Conservation (phyloP, 2,888 invertebrate species). For the Doris montereyensis region DNA sequence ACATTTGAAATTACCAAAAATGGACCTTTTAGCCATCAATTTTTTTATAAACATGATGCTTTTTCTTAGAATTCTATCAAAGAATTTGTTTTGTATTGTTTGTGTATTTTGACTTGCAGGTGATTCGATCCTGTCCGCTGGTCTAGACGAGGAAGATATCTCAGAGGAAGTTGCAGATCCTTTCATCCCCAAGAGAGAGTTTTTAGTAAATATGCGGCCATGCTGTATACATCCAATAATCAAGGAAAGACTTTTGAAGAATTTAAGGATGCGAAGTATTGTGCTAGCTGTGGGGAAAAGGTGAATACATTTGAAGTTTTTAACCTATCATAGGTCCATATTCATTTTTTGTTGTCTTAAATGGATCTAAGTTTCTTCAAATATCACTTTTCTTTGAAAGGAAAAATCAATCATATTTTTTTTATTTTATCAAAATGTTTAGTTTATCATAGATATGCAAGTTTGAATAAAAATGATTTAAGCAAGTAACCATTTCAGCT, state of each 20-base stretch:
- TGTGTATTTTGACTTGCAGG: constrained; percentile 29
- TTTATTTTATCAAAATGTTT: too few species aligned
- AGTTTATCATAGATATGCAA: too few species aligned
- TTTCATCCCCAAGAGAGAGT: constrained; percentile 69
- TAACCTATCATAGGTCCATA: not conserved
- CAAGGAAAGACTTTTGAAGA: constrained; percentile 68
- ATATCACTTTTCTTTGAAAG: too few species aligned
- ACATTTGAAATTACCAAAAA: too few species aligned
- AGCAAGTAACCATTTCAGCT: too few species aligned
- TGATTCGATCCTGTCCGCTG: constrained; percentile 61
- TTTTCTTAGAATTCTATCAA: not conserved
- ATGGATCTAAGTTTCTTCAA: too few species aligned
- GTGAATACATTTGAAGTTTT: constrained; percentile 45
- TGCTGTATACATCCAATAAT: constrained; percentile 70
- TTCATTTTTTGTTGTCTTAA: not conserved
- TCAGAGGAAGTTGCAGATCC: constrained; percentile 63
- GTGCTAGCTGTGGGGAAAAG: constrained; percentile 71
- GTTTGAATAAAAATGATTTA: too few species aligned
- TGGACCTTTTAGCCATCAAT: too few species aligned
- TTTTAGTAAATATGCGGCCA: constrained; percentile 71
- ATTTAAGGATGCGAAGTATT: constrained; percentile 69
- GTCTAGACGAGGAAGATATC: constrained; percentile 58
- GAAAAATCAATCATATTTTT: too few species aligned
- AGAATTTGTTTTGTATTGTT: not conserved
- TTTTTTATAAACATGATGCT: too few species aligned